phyloP scores from a whole-genome alignment of 2,888 invertebrate species.

The Mesochorus sp. region DNA sequence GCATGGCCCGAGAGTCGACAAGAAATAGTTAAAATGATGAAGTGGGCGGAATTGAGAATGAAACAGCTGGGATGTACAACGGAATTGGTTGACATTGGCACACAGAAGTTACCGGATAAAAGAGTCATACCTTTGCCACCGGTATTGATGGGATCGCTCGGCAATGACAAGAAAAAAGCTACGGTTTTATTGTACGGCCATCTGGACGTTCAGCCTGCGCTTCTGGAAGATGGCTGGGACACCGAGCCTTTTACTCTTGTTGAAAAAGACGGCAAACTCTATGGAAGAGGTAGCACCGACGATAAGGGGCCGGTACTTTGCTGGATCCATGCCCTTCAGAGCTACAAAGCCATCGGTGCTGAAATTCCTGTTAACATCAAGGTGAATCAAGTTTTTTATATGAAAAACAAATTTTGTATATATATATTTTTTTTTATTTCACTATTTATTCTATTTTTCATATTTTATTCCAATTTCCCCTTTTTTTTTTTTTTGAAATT shows the following conservation, averaged over 20 bases:
- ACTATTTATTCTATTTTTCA: neutral
- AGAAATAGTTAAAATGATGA: conserved; percentile 93
- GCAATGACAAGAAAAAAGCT: conserved; percentile 91
- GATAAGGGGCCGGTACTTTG: conserved; percentile 97
- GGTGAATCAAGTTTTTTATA: conserved; percentile 65
- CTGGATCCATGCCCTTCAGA: conserved; percentile 97
- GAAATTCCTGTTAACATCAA: conserved; percentile 90
- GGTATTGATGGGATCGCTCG: conserved; percentile 90
- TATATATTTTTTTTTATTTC: neutral
- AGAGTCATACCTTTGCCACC: conserved; percentile 91
- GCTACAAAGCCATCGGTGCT: conserved; percentile 88
- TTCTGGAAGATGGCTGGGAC: conserved; percentile 96
- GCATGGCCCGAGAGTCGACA: conserved; percentile 91
- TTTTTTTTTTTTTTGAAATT: neutral
- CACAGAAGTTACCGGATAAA: conserved; percentile 88
- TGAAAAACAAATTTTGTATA: neutral
- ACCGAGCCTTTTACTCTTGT: conserved; percentile 96
- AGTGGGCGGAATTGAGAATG: conserved; percentile 90
- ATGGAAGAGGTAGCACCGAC: conserved; percentile 95
- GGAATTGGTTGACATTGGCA: conserved; percentile 90
- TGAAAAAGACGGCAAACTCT: conserved; percentile 94
- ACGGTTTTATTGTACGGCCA: conserved; percentile 98
- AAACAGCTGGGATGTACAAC: conserved; percentile 88
- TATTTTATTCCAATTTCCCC: neutral
- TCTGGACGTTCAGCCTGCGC: conserved; percentile 98